Evolutionary conservation across 1,140 invertebrate species (phyloP), one percentile per base, ranked within the genome.

Genomic region (Homarus americanus): DNA sequence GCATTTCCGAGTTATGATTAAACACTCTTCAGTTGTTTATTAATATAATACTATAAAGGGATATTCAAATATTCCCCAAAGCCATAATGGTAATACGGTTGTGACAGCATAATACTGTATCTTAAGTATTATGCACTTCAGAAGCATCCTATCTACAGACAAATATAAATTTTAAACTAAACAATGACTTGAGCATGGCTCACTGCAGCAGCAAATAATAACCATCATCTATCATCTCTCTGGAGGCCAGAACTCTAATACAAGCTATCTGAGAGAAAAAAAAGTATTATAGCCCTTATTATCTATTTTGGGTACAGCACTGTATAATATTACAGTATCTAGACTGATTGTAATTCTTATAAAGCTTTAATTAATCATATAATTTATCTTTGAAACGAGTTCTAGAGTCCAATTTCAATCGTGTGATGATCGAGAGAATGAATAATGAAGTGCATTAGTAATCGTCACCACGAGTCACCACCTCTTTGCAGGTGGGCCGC

Each of bases 401-500:
- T 69, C 63, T 69, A 12, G 63, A 32, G 28, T 69, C 63, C 63
- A 69, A 7, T 69, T 32, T 32, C n/a, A 69, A 17, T 69, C 63
- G 32, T 69, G 5, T 69, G 24, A 28, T 69, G 63, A 69, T 32
- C 9, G n/a, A 9, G 12, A 49, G 44, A 32, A 69, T 7, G 24
- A 76, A 4, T 3, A 82, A 41, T 58, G 49, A 69, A 24, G 44
- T 28, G 38, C 2, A 15, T 76, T 95, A 99, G 94, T 99, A 99
- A 94, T 99, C 99, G 87, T 98, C 97, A 80, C 99, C 99, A 88
- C 98, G 96, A 20, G 98, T 99, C 36, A 99, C 96, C 7, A 99
- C 96, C 95, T 99, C 99, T 95, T 99, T 99, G 95, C 98, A 99
- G 0, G 99, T 99, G 20, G 99, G 99, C 93, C 99, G 96, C 75